These are phyloP conservation scores for Gymnocypris eckloni DNA, from an alignment of 2,797 vertebrate species.

Conservation along the genomic window DNA sequence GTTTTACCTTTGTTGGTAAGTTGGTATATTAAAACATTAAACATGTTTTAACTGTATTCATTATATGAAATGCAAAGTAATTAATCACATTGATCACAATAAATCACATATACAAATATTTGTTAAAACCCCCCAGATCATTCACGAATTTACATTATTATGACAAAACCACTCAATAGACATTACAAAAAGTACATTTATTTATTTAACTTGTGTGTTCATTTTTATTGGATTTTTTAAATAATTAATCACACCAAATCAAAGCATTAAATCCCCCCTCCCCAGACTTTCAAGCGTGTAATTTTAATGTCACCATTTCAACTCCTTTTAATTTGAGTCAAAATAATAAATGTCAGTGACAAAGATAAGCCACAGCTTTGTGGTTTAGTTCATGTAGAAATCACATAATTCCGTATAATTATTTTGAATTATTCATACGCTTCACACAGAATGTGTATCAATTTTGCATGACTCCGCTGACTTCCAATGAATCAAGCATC, in stretches of 20 bases:
- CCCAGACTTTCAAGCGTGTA: neutral
- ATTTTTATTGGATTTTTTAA: neutral
- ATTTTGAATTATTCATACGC: conserved; percentile 16
- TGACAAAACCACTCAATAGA: neutral
- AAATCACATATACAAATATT: neutral
- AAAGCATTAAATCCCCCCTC: neutral
- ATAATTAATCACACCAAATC: neutral
- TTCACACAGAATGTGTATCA: neutral
- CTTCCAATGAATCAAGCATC: conserved; percentile 28
- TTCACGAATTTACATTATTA: neutral
- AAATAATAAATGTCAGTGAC: neutral
- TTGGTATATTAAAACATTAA: neutral
- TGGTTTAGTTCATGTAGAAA: neutral
- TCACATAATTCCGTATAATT: neutral
- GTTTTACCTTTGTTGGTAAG: conserved; percentile 95
- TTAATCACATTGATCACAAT: neutral
- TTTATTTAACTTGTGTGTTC: neutral
- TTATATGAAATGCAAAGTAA: neutral
- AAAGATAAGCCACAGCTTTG: neutral
- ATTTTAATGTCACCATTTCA: neutral
- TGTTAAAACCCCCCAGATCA: neutral
- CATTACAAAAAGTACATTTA: neutral
- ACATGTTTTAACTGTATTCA: neutral
- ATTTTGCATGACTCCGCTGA: conserved; percentile 31
- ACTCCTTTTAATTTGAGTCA: neutral